phyloP scores from a whole-genome alignment of 2,113 vertebrate species.

The Myodes glareolus region DNA sequence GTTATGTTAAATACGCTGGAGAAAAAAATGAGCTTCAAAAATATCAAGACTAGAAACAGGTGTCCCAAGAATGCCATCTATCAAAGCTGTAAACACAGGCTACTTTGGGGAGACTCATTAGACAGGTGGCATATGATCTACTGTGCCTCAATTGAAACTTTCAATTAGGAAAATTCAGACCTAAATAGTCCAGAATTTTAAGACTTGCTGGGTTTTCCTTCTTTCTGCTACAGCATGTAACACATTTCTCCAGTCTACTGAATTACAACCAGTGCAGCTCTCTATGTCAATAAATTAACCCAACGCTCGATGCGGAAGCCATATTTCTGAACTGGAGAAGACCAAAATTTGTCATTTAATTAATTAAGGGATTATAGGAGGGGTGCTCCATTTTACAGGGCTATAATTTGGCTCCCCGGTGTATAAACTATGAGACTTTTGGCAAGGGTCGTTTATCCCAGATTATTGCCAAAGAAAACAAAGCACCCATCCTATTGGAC shows the following conservation, averaged over 20 bases:
- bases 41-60: constrained; percentile 72
- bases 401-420: constrained; percentile 88
- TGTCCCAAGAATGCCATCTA: constrained; percentile 66
- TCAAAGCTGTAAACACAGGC: constrained; percentile 42
- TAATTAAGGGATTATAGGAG: constrained; percentile 90
- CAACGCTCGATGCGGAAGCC: constrained; percentile 76
- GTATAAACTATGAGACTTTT: constrained; percentile 86
- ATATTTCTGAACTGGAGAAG: constrained; percentile 87
- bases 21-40: constrained; percentile 67
- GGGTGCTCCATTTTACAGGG: constrained; percentile 89
- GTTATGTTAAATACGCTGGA: constrained; percentile 79
- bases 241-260: constrained; percentile 65
- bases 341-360: constrained; percentile 89
- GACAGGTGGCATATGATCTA: constrained; percentile 74
- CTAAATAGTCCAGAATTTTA: constrained; percentile 72
- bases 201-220: constrained; percentile 66
- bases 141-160: constrained; percentile 63
- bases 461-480: constrained; percentile 87
- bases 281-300: constrained; percentile 83
- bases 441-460: constrained; percentile 87
- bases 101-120: constrained; percentile 71
- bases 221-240: constrained; percentile 69
- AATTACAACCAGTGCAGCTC: constrained; percentile 76
- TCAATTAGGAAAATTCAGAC: constrained; percentile 77
- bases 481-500: constrained; percentile 84